These are phyloP conservation scores for Formicarius rufipectus DNA, from an alignment of 2,113 vertebrate species.

Conservation along the genomic window DNA sequence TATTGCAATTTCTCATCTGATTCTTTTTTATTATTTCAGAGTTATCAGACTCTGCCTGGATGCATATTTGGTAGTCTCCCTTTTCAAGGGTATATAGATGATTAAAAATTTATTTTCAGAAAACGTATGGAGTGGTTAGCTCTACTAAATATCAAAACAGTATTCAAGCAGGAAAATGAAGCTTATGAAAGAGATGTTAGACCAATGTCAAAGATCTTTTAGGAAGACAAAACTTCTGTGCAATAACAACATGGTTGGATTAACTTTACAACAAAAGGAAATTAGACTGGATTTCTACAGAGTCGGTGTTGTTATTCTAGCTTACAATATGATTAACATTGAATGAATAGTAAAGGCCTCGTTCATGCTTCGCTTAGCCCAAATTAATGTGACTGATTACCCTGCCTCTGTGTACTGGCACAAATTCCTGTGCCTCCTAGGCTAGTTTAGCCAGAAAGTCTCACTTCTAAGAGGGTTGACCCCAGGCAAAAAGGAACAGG, in stretches of 20 bases:
- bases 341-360: constrained; percentile 55
- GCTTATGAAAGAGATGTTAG: constrained; percentile 31
- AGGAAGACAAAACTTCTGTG: constrained; percentile 4
- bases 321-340: constrained; percentile 59
- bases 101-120: constrained; percentile 11
- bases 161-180: constrained; percentile 30
- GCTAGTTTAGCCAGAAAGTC: not conserved
- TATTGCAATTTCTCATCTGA: not conserved
- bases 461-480: not conserved
- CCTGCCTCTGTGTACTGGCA: not conserved
- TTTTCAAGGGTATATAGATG: not conserved
- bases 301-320: constrained; percentile 59
- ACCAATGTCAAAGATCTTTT: constrained; percentile 56
- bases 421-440: not conserved
- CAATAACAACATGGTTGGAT: constrained; percentile 56
- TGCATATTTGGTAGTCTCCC: not conserved
- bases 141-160: not conserved
- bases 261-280: constrained; percentile 67
- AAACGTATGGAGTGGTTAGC: not conserved
- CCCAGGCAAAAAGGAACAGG: not conserved
- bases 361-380: constrained; percentile 34
- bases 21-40: not conserved
- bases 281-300: constrained; percentile 58
- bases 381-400: constrained; percentile 57
- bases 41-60: not conserved